A percentile compares a stretch with the other conserved stretches of the same genome.
These are phyloP conservation scores for Darevskia mixta DNA, from an alignment of 2,797 vertebrate genomes.

Conservation along the genomic window DNA sequence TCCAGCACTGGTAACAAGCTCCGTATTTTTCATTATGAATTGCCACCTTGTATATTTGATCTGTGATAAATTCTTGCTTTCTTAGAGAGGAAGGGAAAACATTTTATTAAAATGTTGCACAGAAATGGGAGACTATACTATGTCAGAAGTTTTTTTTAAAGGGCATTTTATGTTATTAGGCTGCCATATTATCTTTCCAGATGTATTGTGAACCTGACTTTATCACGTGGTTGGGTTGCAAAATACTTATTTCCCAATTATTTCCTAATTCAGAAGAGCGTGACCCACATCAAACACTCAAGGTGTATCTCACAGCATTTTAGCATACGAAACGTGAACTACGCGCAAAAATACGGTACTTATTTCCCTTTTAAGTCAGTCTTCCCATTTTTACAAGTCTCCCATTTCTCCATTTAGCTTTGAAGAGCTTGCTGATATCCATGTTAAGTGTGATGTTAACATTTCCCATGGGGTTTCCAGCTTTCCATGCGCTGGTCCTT, in stretches of 20 bases:
- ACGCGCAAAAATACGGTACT: too few relatives aligned
- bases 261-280: not conserved
- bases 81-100: not conserved
- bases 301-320: not conserved
- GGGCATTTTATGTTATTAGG: not conserved
- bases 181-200: conserved; percentile 12
- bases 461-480: not conserved
- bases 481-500: not conserved
- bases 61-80: not conserved
- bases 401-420: not conserved
- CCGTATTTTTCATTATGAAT: conserved; percentile 27
- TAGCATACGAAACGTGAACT: not conserved
- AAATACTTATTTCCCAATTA: not conserved
- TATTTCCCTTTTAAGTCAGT: too few relatives aligned
- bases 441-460: not conserved
- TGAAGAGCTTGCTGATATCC: not conserved
- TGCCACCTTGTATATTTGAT: not conserved
- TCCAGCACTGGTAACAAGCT: not conserved
- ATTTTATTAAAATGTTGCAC: conserved; percentile 5
- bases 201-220: conserved; percentile 12
- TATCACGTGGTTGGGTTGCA: conserved; percentile 4
- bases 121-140: not conserved
- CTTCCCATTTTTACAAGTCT: not conserved
- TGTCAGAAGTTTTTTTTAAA: conserved; percentile 12
- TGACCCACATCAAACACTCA: not conserved